Percentiles rank a stretch among this genome's conserved stretches.
Conservation (phyloP, 2,113 vertebrate species). For the Halcyon malimbica region DNA sequence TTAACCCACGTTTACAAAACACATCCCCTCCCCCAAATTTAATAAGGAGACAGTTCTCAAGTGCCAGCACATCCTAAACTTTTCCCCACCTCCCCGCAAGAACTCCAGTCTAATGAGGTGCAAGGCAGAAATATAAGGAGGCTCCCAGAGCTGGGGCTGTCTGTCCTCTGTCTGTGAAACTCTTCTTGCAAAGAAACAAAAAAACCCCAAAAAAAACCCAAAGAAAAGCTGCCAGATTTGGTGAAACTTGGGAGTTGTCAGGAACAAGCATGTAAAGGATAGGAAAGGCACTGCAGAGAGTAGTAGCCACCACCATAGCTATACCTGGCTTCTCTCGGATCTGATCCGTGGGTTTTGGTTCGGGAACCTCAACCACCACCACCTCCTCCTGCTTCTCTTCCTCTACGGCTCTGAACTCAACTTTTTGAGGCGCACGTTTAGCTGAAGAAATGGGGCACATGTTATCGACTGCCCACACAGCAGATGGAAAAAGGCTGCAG, state of each 20-base stretch:
- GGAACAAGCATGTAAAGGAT: neutral
- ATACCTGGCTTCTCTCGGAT: conserved; percentile 72
- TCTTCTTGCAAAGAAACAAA: neutral
- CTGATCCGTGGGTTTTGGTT: conserved; percentile 64
- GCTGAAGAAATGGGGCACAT: conserved; percentile 73
- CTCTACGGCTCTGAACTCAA: conserved; percentile 67
- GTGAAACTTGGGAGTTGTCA: conserved; percentile 22
- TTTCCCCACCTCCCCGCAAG: neutral
- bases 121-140: neutral
- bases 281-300: conserved; percentile 63
- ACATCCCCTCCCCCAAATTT: neutral
- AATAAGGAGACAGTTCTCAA: neutral
- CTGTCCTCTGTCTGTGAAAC: neutral
- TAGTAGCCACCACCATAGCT: conserved; percentile 60
- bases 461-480: conserved; percentile 18
- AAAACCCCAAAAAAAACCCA: neutral
- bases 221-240: neutral
- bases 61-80: neutral
- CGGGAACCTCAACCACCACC: conserved; percentile 71
- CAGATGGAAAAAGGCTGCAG: neutral
- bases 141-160: neutral
- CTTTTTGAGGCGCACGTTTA: conserved; percentile 64
- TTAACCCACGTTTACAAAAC: neutral
- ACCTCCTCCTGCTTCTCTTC: conserved; percentile 73
- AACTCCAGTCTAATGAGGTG: neutral